A percentile compares a stretch with the other conserved stretches of the same genome.
Conservation (phyloP, 2,888 invertebrate genomes). For the Xestoiulus laeticollis region DNA sequence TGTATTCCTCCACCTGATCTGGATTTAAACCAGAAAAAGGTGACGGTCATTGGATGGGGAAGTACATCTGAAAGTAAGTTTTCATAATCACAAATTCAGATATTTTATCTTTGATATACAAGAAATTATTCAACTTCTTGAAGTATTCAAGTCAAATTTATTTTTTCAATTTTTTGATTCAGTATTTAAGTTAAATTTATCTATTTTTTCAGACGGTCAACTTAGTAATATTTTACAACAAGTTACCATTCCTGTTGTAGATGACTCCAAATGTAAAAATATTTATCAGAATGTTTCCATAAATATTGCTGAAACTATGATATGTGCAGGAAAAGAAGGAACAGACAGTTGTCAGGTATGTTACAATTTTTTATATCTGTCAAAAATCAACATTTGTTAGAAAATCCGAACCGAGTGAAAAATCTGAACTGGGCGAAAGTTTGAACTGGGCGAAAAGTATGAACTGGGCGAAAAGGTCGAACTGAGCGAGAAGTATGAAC, state of each 20-base stretch:
- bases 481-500: too few relatives aligned
- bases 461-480: too few relatives aligned
- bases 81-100: too few relatives aligned
- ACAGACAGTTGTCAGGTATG: conserved; percentile 27
- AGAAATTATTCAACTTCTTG: too few relatives aligned
- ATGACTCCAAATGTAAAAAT: neutral
- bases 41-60: conserved; percentile 5
- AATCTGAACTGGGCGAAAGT: too few relatives aligned
- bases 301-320: conserved; percentile 18
- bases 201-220: too few relatives aligned
- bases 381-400: neutral
- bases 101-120: too few relatives aligned
- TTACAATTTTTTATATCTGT: neutral
- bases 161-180: too few relatives aligned
- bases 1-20: neutral
- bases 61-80: neutral
- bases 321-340: conserved; percentile 10
- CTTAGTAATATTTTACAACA: neutral
- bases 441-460: too few relatives aligned
- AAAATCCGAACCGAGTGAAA: too few relatives aligned
- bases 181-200: too few relatives aligned
- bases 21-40: neutral
- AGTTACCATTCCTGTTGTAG: neutral
- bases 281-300: neutral
- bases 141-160: too few relatives aligned